Percentiles rank a stretch among this genome's conserved stretches.
phyloP scores from a whole-genome alignment of 2,113 vertebrate species.

The Speoplatyrhinus poulsoni region DNA sequence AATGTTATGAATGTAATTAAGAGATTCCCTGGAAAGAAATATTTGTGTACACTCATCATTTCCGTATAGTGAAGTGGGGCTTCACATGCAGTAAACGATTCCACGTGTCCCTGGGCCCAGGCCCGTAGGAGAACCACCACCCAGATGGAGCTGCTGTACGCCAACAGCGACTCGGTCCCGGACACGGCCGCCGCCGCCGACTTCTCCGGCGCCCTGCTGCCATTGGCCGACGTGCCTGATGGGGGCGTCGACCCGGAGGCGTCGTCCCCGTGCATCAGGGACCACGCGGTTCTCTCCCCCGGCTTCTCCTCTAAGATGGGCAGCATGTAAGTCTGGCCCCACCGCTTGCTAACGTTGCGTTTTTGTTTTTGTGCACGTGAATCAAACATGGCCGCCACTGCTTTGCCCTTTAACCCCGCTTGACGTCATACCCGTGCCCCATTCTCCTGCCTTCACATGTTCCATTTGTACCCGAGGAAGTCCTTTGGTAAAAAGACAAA shows the following conservation, averaged over 20 bases:
- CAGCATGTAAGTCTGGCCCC: slow-evolving; percentile 90
- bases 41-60: no score
- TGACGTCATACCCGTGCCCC: slow-evolving; percentile 16
- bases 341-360: slow-evolving; percentile 27
- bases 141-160: slow-evolving; percentile 95
- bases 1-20: no score
- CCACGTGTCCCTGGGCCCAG: slow-evolving; percentile 58
- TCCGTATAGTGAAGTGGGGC: no score
- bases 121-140: slow-evolving; percentile 93
- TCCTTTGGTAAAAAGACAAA: no score
- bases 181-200: slow-evolving; percentile 76
- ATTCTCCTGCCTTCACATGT: neutral
- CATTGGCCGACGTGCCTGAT: slow-evolving; percentile 80
- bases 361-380: slow-evolving; percentile 27
- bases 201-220: slow-evolving; percentile 71
- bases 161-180: slow-evolving; percentile 83
- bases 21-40: no score
- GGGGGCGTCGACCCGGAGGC: slow-evolving; percentile 75
- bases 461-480: neutral
- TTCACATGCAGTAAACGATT: no score
- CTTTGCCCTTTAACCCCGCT: slow-evolving; percentile 20
- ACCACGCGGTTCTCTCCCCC: slow-evolving; percentile 79
- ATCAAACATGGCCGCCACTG: slow-evolving; percentile 22
- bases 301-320: slow-evolving; percentile 91
- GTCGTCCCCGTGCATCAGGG: slow-evolving; percentile 83